phyloP scores from a whole-genome alignment of 2,797 vertebrate genomes.

The Molossus molossus region DNA sequence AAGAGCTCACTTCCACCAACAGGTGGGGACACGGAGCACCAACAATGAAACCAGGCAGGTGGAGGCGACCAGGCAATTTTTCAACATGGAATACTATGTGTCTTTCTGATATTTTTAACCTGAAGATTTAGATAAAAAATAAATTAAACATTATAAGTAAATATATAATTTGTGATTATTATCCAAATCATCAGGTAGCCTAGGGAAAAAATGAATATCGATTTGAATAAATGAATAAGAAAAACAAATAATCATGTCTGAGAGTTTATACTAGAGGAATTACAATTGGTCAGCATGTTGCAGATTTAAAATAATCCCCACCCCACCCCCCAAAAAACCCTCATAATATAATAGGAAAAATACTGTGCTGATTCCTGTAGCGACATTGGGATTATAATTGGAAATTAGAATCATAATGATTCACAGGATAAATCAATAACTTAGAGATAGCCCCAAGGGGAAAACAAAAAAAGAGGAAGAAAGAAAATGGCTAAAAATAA shows the following conservation, averaged over 20 bases:
- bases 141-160: neutral
- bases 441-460: neutral
- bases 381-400: neutral
- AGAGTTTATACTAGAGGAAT: neutral
- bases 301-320: neutral
- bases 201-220: neutral
- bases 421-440: neutral
- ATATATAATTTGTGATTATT: neutral
- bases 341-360: neutral
- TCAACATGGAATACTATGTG: neutral
- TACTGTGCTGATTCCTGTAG: neutral
- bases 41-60: neutral
- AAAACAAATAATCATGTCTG: neutral
- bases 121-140: neutral
- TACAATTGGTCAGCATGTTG: neutral
- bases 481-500: conserved; percentile 20
- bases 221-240: neutral
- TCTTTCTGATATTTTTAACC: neutral
- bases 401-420: neutral
- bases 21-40: neutral
- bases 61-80: no score
- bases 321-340: neutral
- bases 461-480: no score
- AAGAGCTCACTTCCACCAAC: neutral
- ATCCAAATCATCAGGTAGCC: neutral